Conservation (phyloP, 2,113 vertebrate genomes). For the Scalopus aquaticus region DNA sequence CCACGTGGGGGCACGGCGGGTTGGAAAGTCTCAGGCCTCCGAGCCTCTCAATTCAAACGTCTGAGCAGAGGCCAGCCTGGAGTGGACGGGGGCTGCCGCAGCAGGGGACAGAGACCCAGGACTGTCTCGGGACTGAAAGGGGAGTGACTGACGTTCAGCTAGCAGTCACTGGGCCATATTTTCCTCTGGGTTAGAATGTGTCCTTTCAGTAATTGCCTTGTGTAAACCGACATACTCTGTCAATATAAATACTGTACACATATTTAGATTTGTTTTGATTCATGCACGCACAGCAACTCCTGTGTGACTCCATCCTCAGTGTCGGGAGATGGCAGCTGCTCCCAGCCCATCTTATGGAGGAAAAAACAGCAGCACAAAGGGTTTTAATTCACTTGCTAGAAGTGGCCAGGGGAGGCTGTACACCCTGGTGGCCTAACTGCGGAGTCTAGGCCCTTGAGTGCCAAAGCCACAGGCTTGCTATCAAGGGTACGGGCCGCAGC, state of each 20-base stretch:
- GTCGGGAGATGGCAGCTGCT: neutral
- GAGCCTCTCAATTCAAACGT: neutral
- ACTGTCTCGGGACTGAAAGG: neutral
- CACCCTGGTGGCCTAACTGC: neutral
- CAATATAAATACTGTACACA: slow-evolving; percentile 52
- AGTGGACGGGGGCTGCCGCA: neutral
- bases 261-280: slow-evolving; percentile 28
- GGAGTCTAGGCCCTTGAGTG: neutral
- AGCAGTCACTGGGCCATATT: neutral
- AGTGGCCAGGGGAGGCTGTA: neutral
- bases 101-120: neutral
- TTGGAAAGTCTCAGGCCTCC: neutral
- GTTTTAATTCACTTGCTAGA: neutral
- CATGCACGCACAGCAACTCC: neutral
- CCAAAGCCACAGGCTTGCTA: neutral
- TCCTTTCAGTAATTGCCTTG: slow-evolving; percentile 37
- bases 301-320: neutral
- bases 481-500: neutral
- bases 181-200: neutral
- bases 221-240: slow-evolving; percentile 59
- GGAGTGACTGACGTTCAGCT: neutral
- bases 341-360: neutral
- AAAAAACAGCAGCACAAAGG: neutral
- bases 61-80: neutral
- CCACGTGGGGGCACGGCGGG: neutral